Conservation (phyloP, 2,888 invertebrate species). For the Sarcophaga carnaria region DNA sequence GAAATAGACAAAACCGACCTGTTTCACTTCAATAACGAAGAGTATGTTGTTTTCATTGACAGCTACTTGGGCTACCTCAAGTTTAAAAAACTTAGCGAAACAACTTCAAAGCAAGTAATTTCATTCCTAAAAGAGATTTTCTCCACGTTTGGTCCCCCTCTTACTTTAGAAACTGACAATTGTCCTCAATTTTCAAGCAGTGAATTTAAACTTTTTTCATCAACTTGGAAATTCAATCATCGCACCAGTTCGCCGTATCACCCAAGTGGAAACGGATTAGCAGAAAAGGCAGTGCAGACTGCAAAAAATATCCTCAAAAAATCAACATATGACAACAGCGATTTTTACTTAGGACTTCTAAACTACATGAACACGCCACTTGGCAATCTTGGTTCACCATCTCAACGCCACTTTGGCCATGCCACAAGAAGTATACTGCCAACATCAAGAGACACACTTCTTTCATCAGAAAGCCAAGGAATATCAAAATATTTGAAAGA, state of each 20-base stretch:
- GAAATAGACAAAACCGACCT: constrained; percentile 23
- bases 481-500: background rate
- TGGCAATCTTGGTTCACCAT: constrained; percentile 11
- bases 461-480: background rate
- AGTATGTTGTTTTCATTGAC: constrained; percentile 37
- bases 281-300: constrained; percentile 36
- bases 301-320: constrained; percentile 40
- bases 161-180: constrained; percentile 35
- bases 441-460: background rate
- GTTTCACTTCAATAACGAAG: constrained; percentile 33
- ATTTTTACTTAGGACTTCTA: constrained; percentile 8
- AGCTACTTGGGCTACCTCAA: constrained; percentile 32
- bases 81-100: constrained; percentile 40
- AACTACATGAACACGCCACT: constrained; percentile 38
- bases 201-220: constrained; percentile 21
- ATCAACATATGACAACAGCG: constrained; percentile 31
- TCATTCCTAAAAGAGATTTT: constrained; percentile 30
- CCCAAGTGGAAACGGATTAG: constrained; percentile 34
- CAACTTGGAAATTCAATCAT: constrained; percentile 19
- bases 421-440: constrained; percentile 6
- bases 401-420: constrained; percentile 32
- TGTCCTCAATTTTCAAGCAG: constrained; percentile 34
- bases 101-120: constrained; percentile 35
- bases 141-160: constrained; percentile 18
- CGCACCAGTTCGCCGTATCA: constrained; percentile 8